Base-by-base conservation (phyloP, 2,888 invertebrate species). In the Mellilla xanthometata region DNA sequence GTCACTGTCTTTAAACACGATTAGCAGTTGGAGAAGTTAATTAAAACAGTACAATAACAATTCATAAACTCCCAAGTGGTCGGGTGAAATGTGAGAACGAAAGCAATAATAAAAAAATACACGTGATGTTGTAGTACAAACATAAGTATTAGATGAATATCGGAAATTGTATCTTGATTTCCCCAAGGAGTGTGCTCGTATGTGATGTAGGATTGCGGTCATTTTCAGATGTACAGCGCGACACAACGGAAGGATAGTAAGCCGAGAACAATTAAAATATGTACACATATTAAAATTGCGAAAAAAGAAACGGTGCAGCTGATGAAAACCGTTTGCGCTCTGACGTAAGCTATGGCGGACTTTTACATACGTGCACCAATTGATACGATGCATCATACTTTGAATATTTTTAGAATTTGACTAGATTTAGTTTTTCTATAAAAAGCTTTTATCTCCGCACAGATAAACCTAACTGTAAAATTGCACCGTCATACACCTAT, bases 161-260 rank as follows among this genome's bases (percentile, higher is more conserved):
- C 67, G 68, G 67, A 76, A 78, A 78, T 76, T 65, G 71, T 59
- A 67, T 72, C 70, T 68, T 75, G 80, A 81, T 85, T 84, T 86
- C 82, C 81, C 80, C 19, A 11, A 66, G 77, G 81, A 68, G 43
- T 48, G 42, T 15, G 26, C 49, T 47, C 52, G 55, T 56, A 60
- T 64, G 58, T 56, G 60, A 59, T 65, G 69, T 73, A 75, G 76
- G 78, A 76, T 73, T 65, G 68, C 65, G 74, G 75, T 77, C 75
- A 76, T 76, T 74, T 73, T 45, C 69, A 65, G 72, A 76, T 76
- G 74, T 73, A 45, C 69, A 65, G 72, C 67, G 64, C 70, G 65
- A 61, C 68, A 67, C 69, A 56, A 65, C 42, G 34, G 27, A 45
- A 28, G 23, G 10, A 54, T n/a, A 19, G 15, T 3, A 6, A 19